Base-by-base conservation (phyloP, 2,797 vertebrate genomes). In the Acropternis orthonyx region DNA sequence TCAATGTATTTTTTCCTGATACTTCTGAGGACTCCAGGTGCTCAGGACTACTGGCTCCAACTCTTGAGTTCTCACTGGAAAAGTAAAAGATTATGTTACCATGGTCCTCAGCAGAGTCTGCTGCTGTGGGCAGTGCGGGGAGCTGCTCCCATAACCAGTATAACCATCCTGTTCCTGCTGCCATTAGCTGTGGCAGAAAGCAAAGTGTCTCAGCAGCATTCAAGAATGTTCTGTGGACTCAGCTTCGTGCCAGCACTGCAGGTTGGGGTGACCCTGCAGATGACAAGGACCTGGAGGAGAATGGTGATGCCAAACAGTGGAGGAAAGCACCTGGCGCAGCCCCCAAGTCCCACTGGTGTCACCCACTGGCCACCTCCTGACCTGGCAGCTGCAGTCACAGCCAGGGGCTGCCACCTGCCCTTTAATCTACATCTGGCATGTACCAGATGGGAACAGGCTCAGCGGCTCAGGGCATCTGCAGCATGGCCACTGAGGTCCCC, bases 31-130 rank as follows among this genome's bases (percentile, higher is more conserved):
- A 43, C 41, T n/a, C 32, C 4, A 37, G 30, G 20, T 44, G 54
- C 76, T 59, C 59, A 43, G 13, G 34, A 62, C 48, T 39, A 26
- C 30, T 28, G 63, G 16, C 24, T 71, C 43, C 59, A 68, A 5
- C 14, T 20, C 32, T 16, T 4, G 10, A 46, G 16, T 19, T 26
- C 8, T 9, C 32, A 22, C 3, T 28, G 10, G n/a, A 14, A 32
- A 44, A 85, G 75, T 15, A 11, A 54, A 67, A 34, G 22, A 26
- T 28, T 12, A 20, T 7, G 28, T 27, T 52, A 14, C n/a, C 15
- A 26, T 0, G 0, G 20, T 32, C 37, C 30, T 55, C 36, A 73
- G 15, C 3, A 0, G n/a, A 48, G n/a, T 5, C 17, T 10, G 21
- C 43, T 59, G 1, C n/a, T 5, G 36, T 7, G 2, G 62, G 32